Evolutionary conservation across 1,140 invertebrate genomes (phyloP).

Genomic region (Acyrthosiphon pisum): DNA sequence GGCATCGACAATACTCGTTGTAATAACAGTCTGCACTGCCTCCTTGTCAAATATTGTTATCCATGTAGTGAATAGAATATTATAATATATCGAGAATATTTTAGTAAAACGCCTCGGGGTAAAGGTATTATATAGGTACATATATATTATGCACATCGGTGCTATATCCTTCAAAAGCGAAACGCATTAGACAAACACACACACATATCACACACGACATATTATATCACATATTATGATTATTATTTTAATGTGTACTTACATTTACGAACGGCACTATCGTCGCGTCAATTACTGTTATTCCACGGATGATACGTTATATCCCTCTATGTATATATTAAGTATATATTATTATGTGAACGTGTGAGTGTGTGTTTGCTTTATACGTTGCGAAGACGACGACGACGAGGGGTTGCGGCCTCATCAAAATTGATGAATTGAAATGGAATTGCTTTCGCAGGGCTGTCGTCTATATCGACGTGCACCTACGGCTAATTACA

Average conservation of each 20-base stretch:
- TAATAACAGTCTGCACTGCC: not conserved
- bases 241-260: constrained; percentile 17
- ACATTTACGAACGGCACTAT: not conserved
- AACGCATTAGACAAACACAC: not conserved
- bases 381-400: constrained; percentile 25
- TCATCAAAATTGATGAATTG: constrained; percentile 46
- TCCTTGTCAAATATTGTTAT: not conserved
- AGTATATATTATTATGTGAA: no score
- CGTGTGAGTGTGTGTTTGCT: not conserved
- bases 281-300: constrained; percentile 40
- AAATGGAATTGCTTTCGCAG: constrained; percentile 43
- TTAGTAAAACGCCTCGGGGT: constrained; percentile 40
- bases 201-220: not conserved
- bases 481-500: constrained; percentile 30
- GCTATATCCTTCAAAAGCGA: constrained; percentile 32
- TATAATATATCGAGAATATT: constrained; percentile 13
- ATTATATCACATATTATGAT: not conserved
- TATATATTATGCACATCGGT: not conserved
- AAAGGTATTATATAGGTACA: not conserved
- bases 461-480: constrained; percentile 29
- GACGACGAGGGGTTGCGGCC: not conserved
- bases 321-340: not conserved
- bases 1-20: not conserved
- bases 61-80: not conserved
- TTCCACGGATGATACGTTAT: not conserved